Evolutionary conservation across 2,888 invertebrate genomes (phyloP).

Genomic region (Hypercompe scribonia): DNA sequence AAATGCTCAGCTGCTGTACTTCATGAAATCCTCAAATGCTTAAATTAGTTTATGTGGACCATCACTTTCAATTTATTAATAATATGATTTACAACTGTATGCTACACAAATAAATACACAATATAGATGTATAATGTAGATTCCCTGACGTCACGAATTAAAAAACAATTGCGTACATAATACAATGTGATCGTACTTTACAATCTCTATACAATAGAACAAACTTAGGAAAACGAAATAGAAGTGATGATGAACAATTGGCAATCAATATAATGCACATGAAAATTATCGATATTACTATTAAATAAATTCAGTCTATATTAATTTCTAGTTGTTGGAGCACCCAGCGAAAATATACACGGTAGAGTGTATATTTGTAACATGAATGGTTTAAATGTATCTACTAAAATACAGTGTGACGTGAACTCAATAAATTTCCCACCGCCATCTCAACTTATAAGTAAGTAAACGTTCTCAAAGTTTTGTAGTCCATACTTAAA

Average conservation of each 20-base stretch:
- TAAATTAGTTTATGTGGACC: neutral
- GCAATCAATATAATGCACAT: neutral
- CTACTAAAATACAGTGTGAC: slow-evolving; percentile 10
- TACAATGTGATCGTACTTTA: neutral
- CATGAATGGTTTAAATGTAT: neutral
- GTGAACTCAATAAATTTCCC: neutral
- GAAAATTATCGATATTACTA: neutral
- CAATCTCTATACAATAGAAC: neutral
- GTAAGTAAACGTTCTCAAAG: neutral
- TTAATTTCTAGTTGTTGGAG: slow-evolving; percentile 32
- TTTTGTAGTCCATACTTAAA: no score
- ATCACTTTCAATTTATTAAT: neutral
- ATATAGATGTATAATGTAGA: neutral
- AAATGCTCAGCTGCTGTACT: no score
- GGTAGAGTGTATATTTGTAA: slow-evolving; percentile 38
- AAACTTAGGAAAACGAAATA: neutral
- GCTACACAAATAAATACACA: neutral
- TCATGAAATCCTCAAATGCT: no score
- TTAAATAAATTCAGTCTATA: neutral
- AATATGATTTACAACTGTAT: neutral
- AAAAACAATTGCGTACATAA: neutral
- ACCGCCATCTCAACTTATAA: neutral
- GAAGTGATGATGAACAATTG: neutral
- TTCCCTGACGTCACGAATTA: neutral
- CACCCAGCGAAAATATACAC: slow-evolving; percentile 23